Evolutionary conservation across 2,888 invertebrate species (phyloP).

Genomic region (Drosophila formosana): DNA sequence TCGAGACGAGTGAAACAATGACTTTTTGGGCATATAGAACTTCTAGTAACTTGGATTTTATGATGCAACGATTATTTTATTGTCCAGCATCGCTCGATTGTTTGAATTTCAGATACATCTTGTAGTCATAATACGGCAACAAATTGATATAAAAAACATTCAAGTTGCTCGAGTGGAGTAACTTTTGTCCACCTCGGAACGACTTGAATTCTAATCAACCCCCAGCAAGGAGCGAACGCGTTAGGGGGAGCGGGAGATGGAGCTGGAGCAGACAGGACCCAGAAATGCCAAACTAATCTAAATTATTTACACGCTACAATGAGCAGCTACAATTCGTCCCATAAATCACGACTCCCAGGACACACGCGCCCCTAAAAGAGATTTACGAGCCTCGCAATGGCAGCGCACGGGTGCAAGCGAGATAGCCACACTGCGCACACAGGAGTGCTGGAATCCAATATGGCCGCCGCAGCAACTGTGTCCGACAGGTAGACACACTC

Average conservation of each 20-base stretch:
- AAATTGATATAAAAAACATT: slow-evolving; percentile 48
- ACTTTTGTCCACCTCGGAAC: slow-evolving; percentile 22
- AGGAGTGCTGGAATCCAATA: slow-evolving; percentile 83
- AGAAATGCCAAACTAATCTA: slow-evolving; percentile 75
- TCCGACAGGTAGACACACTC: slow-evolving; percentile 74
- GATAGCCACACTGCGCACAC: slow-evolving; percentile 61
- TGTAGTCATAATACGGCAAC: neutral
- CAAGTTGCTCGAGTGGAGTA: neutral
- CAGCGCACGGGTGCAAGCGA: slow-evolving; percentile 53
- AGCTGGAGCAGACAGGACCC: slow-evolving; percentile 23
- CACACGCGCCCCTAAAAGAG: slow-evolving; percentile 80
- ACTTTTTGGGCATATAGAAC: neutral
- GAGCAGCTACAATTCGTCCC: slow-evolving; percentile 77
- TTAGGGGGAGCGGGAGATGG: neutral
- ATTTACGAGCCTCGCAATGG: slow-evolving; percentile 70
- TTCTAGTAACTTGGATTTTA: neutral
- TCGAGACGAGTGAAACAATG: neutral
- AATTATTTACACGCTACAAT: slow-evolving; percentile 79
- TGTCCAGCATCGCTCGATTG: neutral
- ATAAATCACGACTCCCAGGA: slow-evolving; percentile 81
- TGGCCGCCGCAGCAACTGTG: slow-evolving; percentile 76
- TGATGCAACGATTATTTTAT: slow-evolving; percentile 1
- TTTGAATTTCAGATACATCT: slow-evolving; percentile 8
- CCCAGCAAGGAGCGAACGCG: slow-evolving; percentile 4
- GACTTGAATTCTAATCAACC: slow-evolving; percentile 68